Evolutionary conservation across 2,113 vertebrate genomes (phyloP).

Genomic region (Scomber colias): DNA sequence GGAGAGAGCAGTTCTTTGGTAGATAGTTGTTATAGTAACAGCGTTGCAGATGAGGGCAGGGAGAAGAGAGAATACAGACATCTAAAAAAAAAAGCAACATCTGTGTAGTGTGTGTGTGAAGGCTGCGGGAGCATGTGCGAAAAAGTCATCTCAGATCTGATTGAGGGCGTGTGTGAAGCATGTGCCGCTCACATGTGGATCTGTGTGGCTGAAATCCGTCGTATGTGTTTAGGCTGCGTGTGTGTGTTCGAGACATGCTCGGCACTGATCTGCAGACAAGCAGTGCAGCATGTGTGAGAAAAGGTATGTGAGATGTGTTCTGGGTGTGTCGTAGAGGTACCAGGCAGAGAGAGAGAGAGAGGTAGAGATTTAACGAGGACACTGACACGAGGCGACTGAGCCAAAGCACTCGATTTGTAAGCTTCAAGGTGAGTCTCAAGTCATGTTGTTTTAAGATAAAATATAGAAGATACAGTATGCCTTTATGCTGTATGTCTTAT

Average conservation of each 20-base stretch:
- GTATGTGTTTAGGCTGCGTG: slow-evolving; percentile 38
- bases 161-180: slow-evolving; percentile 22
- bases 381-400: slow-evolving; percentile 21
- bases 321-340: slow-evolving; percentile 69
- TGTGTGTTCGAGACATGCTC: slow-evolving; percentile 42
- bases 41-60: slow-evolving; percentile 52
- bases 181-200: slow-evolving; percentile 14
- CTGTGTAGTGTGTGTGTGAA: slow-evolving; percentile 18
- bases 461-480: neutral
- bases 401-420: slow-evolving; percentile 45
- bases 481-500: neutral
- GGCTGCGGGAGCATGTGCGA: slow-evolving; percentile 37
- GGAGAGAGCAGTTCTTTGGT: slow-evolving; percentile 33
- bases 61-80: slow-evolving; percentile 14
- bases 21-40: slow-evolving; percentile 75
- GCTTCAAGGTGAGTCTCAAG: slow-evolving; percentile 63
- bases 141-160: slow-evolving; percentile 11
- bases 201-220: slow-evolving; percentile 14
- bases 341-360: slow-evolving; percentile 33
- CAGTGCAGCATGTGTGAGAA: slow-evolving; percentile 53
- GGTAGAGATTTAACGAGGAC: slow-evolving; percentile 19
- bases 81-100: slow-evolving; percentile 16
- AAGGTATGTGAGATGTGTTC: slow-evolving; percentile 46
- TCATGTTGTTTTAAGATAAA: neutral
- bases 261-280: slow-evolving; percentile 55